phyloP scores from a whole-genome alignment of 2,113 vertebrate genomes.

The Chelonoidis abingdonii region DNA sequence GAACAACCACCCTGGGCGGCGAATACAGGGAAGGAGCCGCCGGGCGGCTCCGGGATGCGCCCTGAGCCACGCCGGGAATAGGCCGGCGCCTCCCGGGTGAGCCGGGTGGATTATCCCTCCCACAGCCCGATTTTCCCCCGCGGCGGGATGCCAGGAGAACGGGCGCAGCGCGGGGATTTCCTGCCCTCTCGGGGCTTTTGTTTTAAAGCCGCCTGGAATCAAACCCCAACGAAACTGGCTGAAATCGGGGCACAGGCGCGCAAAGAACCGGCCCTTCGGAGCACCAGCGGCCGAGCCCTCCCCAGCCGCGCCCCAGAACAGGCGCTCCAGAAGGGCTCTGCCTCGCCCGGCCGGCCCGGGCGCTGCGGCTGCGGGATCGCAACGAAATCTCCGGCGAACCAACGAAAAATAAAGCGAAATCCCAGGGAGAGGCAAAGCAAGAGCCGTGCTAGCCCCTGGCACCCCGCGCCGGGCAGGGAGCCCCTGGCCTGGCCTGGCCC shows the following conservation, averaged over 20 bases:
- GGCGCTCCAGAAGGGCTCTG: background rate
- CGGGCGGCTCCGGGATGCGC: background rate
- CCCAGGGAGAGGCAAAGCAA: background rate
- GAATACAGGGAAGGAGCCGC: background rate
- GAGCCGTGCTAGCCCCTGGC: background rate
- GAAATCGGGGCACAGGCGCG: background rate
- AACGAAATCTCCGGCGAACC: conserved; percentile 62
- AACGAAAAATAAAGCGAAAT: background rate
- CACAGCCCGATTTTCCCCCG: background rate
- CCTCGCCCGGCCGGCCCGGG: background rate
- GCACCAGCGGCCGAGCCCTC: background rate
- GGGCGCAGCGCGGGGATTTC: background rate
- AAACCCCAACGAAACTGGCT: background rate
- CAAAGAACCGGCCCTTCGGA: background rate
- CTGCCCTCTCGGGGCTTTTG: background rate
- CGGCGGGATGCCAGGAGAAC: background rate
- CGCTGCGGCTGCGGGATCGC: background rate
- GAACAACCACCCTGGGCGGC: background rate
- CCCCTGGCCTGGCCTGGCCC: background rate
- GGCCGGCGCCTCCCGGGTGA: background rate
- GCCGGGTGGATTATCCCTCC: background rate
- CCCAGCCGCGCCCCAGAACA: background rate
- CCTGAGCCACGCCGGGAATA: too few species aligned
- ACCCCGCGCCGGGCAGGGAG: background rate
- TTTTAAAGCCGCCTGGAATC: background rate